These are phyloP conservation scores for Epizoanthus scotinus DNA, from an alignment of 92 coral and sea anemone species.

Conservation along the genomic window DNA sequence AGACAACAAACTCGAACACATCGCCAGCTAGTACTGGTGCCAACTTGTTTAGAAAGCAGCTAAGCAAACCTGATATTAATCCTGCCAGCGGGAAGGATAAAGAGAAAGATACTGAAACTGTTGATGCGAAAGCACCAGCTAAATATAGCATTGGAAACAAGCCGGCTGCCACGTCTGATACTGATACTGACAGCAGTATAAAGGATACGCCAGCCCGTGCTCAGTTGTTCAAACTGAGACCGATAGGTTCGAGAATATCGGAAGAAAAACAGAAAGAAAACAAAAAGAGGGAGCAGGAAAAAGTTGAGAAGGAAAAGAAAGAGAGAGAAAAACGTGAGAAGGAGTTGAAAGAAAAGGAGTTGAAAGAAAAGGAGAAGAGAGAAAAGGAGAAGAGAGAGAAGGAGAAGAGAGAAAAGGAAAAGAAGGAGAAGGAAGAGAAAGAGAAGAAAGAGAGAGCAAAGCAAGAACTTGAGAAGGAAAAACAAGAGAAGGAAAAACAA, in stretches of 20 bases:
- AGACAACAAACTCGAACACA: conserved; percentile 9
- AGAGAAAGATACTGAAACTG: conserved; percentile 44
- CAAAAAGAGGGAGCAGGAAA: conserved; percentile 30
- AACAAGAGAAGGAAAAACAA: conserved; percentile 12
- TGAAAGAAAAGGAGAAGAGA: not conserved
- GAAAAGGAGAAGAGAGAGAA: conserved; percentile 1
- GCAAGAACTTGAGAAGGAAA: conserved; percentile 14
- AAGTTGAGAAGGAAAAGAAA: conserved; percentile 41
- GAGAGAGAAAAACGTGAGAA: conserved; percentile 49
- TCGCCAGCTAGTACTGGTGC: conserved; percentile 16
- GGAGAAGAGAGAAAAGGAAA: conserved; percentile 1
- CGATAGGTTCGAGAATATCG: conserved; percentile 21
- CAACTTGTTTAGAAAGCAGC: conserved; percentile 52
- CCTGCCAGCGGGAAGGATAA: conserved; percentile 49
- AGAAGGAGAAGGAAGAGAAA: conserved; percentile 7
- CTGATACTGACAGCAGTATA: conserved; percentile 24
- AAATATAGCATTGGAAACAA: conserved; percentile 21
- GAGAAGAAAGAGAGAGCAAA: not conserved
- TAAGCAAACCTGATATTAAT: conserved; percentile 17
- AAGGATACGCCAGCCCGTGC: conserved; percentile 37
- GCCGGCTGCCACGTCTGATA: conserved; percentile 2
- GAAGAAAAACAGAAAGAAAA: conserved; percentile 47
- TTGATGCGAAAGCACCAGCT: conserved; percentile 46
- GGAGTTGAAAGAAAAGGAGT: conserved; percentile 17
- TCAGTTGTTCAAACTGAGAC: conserved; percentile 32